Conservation (phyloP, 1,140 invertebrate genomes). For the Hyles euphorbiae region DNA sequence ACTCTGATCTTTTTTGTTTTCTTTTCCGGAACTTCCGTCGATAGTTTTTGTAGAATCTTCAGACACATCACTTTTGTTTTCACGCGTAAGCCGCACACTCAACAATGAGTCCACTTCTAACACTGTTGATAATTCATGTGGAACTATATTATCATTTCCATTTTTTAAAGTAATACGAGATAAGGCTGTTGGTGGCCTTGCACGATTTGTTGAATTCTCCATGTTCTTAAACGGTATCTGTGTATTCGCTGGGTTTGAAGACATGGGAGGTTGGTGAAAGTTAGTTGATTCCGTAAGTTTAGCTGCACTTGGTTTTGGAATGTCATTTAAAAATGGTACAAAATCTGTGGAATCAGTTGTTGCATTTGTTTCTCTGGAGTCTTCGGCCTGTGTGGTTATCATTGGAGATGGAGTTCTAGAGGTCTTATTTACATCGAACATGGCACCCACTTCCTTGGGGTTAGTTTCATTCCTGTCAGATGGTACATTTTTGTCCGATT, state of each 20-base stretch:
- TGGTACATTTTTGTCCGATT: constrained; percentile 32
- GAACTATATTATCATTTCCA: constrained; percentile 51
- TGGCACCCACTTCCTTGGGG: background rate
- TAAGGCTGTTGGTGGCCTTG: constrained; percentile 55
- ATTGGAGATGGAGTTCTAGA: constrained; percentile 9
- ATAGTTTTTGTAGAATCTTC: constrained; percentile 12
- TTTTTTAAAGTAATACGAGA: constrained; percentile 51
- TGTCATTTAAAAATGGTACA: constrained; percentile 44
- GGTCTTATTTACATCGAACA: background rate
- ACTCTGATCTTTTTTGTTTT: constrained; percentile 4
- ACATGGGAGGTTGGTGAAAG: constrained; percentile 9
- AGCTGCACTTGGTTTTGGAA: constrained; percentile 44
- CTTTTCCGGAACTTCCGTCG: background rate
- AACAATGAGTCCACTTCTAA: constrained; percentile 79
- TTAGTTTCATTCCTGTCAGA: background rate
- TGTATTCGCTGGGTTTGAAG: constrained; percentile 3
- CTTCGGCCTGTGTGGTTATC: constrained; percentile 9
- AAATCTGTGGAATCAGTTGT: constrained; percentile 20
- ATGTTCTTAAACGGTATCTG: constrained; percentile 3
- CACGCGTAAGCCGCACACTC: constrained; percentile 47
- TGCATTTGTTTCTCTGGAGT: constrained; percentile 9
- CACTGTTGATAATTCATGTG: constrained; percentile 81
- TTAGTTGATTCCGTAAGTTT: constrained; percentile 14
- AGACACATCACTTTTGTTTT: constrained; percentile 25
- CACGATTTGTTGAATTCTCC: constrained; percentile 40